phyloP scores from a whole-genome alignment of 1,140 invertebrate species.

The Apis mellifera region DNA sequence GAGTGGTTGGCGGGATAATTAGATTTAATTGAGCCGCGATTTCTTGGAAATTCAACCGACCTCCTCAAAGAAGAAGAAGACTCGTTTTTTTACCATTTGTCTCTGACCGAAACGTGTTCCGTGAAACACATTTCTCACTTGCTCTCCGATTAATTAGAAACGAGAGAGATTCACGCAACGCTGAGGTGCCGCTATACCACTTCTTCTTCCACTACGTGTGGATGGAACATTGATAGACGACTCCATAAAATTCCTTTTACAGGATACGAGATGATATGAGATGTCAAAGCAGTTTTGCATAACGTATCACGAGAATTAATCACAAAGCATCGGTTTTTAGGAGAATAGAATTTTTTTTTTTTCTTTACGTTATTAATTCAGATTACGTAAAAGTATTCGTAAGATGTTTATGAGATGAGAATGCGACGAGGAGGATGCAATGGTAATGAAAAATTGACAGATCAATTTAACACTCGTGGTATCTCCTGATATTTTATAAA shows the following conservation, averaged over 20 bases:
- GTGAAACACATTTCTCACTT: background rate
- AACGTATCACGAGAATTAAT: background rate
- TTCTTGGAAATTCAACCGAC: slow-evolving; percentile 24
- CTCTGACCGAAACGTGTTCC: background rate
- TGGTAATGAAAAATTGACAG: background rate
- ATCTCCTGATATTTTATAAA: background rate
- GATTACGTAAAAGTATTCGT: no score
- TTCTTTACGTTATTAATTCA: background rate
- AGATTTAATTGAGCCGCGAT: slow-evolving; percentile 32
- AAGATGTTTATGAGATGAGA: no score
- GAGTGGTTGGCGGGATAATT: slow-evolving; percentile 29
- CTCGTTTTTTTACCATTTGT: slow-evolving; percentile 11
- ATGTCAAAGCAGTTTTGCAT: background rate
- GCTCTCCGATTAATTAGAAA: slow-evolving; percentile 29
- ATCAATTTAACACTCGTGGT: background rate
- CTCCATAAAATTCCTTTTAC: no score
- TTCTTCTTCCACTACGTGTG: no score
- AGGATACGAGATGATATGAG: no score
- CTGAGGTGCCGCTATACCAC: background rate
- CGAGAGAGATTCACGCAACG: slow-evolving; percentile 3
- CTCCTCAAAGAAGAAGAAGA: background rate
- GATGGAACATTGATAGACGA: background rate
- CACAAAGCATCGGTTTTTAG: background rate
- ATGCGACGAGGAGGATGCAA: no score
- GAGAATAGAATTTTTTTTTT: background rate